Evolutionary conservation across 37 sponge, comb jelly and placozoan genomes (phyloP).

Genomic region (Hexactinellida sp.): DNA sequence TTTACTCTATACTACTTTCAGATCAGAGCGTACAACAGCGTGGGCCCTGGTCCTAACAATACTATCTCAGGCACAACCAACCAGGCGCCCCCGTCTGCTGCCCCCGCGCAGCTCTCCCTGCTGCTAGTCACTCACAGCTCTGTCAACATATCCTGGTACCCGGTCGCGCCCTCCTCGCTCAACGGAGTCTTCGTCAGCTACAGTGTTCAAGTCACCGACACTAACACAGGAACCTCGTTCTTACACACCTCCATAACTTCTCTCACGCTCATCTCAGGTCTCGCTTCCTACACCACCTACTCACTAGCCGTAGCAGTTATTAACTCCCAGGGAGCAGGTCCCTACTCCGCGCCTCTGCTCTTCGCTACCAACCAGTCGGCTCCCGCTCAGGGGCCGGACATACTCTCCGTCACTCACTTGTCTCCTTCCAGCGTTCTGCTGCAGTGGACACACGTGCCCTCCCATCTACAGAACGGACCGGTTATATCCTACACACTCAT

Average conservation of each 20-base stretch:
- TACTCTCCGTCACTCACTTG: neutral
- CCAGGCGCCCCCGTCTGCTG: neutral
- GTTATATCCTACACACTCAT: neutral
- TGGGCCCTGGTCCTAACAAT: neutral
- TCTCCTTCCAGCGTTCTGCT: neutral
- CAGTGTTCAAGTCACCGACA: neutral
- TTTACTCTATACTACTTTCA: neutral
- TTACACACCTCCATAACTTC: neutral
- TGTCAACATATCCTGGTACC: neutral
- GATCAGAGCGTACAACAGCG: neutral
- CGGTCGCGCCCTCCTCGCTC: neutral
- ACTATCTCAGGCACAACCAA: neutral
- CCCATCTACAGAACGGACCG: neutral
- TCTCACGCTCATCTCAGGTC: neutral
- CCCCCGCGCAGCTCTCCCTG: neutral
- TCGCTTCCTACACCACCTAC: neutral
- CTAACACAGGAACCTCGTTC: neutral
- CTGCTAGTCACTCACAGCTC: neutral
- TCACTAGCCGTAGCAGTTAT: neutral
- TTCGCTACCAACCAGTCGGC: neutral
- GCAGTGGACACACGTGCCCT: neutral
- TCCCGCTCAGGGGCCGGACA: neutral
- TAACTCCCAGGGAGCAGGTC: neutral
- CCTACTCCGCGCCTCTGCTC: neutral
- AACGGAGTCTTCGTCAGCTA: neutral